phyloP scores from a whole-genome alignment of 2,888 invertebrate genomes.

The Mayetiola destructor region DNA sequence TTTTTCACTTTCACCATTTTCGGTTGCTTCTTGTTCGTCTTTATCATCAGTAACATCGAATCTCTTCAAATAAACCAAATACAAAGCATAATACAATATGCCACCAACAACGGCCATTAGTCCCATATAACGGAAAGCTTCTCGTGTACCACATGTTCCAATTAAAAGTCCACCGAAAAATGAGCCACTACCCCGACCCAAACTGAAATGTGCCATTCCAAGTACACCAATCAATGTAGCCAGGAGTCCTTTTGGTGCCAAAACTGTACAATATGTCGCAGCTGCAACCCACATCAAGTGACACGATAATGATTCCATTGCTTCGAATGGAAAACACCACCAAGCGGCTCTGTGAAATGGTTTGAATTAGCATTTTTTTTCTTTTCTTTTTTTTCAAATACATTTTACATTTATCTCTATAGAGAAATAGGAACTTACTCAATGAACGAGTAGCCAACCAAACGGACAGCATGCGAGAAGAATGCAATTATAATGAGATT shows the following conservation, averaged over 20 bases:
- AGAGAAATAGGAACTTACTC: conserved; percentile 43
- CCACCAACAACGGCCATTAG: conserved; percentile 56
- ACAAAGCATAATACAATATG: conserved; percentile 51
- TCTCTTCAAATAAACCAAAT: conserved; percentile 57
- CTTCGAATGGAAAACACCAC: conserved; percentile 82
- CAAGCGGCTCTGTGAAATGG: conserved; percentile 51
- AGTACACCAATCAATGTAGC: conserved; percentile 77
- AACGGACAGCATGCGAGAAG: conserved; percentile 66
- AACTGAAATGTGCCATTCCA: conserved; percentile 79
- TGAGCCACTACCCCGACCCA: conserved; percentile 69
- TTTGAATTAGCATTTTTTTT: not conserved
- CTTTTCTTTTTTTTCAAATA: not conserved
- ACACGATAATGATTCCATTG: conserved; percentile 70
- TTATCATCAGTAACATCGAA: conserved; percentile 35
- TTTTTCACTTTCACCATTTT: conserved; percentile 48
- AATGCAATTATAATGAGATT: conserved; percentile 73
- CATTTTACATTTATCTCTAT: not conserved
- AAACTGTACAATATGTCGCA: conserved; percentile 69
- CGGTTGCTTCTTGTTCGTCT: conserved; percentile 31
- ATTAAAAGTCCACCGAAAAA: conserved; percentile 67
- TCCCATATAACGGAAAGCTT: conserved; percentile 68
- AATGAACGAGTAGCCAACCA: conserved; percentile 72
- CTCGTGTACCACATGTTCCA: conserved; percentile 56
- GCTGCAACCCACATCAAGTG: conserved; percentile 86
- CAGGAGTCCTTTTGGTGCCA: conserved; percentile 68